Percentiles rank a stretch among this genome's conserved stretches.
phyloP scores from a whole-genome alignment of 2,888 invertebrate genomes.

The Galeruca laticollis region DNA sequence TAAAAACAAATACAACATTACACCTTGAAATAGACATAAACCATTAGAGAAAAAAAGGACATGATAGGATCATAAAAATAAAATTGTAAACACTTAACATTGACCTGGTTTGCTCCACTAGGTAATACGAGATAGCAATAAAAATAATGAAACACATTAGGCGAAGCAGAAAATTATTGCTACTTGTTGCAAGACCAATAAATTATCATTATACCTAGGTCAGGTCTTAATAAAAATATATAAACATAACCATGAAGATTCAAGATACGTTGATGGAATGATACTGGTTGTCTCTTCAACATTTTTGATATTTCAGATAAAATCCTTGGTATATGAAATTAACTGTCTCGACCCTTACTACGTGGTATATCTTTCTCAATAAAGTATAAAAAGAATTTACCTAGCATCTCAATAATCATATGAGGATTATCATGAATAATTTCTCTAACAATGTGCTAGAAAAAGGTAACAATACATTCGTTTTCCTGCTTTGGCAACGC shows the following conservation, averaged over 20 bases:
- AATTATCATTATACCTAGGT: conserved; percentile 18
- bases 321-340: too few species aligned
- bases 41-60: conserved; percentile 5
- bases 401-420: too few species aligned
- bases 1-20: neutral
- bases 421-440: too few species aligned
- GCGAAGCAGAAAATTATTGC: conserved; percentile 27
- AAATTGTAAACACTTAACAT: conserved; percentile 22
- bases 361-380: too few species aligned
- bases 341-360: too few species aligned
- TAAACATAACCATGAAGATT: neutral
- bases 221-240: conserved; percentile 1
- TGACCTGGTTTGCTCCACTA: conserved; percentile 26
- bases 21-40: conserved; percentile 13
- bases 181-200: conserved; percentile 8
- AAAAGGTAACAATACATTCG: too few species aligned
- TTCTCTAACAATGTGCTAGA: too few species aligned
- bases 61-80: conserved; percentile 1
- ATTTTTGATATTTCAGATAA: neutral
- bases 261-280: neutral
- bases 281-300: neutral
- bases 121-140: conserved; percentile 22
- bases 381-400: too few species aligned
- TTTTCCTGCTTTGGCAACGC: too few species aligned
- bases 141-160: conserved; percentile 21